Conservation (phyloP, 1,140 invertebrate species). For the Bradynema listronoti region DNA sequence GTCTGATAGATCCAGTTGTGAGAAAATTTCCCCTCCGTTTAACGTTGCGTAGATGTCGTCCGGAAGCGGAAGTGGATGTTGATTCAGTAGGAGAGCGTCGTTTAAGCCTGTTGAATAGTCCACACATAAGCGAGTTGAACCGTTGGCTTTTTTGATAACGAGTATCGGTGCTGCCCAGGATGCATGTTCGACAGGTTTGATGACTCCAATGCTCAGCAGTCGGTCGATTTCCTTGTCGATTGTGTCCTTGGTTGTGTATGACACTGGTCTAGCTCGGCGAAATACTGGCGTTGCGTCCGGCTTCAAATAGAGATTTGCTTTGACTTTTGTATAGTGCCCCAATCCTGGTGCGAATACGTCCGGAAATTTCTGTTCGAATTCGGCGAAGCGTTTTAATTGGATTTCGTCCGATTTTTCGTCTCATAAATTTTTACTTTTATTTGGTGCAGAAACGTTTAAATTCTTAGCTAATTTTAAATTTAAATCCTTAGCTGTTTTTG, state of each 20-base stretch:
- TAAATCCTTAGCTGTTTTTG: too few species aligned
- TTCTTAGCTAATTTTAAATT: too few species aligned
- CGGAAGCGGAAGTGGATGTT: constrained; percentile 34
- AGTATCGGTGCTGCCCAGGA: constrained; percentile 60
- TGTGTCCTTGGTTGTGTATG: constrained; percentile 31
- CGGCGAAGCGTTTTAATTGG: too few species aligned
- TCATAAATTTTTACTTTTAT: too few species aligned
- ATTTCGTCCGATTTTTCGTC: too few species aligned
- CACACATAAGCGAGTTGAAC: constrained; percentile 54
- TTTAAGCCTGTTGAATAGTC: constrained; percentile 55
- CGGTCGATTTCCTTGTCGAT: constrained; percentile 51
- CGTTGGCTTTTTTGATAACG: constrained; percentile 55
- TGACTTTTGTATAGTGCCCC: constrained; percentile 19
- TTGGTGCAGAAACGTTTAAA: too few species aligned
- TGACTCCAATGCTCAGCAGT: constrained; percentile 28
- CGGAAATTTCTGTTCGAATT: constrained; percentile 12
- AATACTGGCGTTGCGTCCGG: constrained; percentile 19
- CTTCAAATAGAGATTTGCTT: constrained; percentile 28
- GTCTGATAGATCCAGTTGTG: too few species aligned
- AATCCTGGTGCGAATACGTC: constrained; percentile 17
- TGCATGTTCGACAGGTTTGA: constrained; percentile 44
- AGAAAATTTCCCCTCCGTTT: constrained; percentile 28
- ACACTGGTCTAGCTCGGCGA: constrained; percentile 42
- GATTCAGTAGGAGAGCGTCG: constrained; percentile 13
- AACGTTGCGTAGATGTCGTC: too few species aligned